phyloP scores from a whole-genome alignment of 2,113 vertebrate genomes.

The Salvelinus sp. region DNA sequence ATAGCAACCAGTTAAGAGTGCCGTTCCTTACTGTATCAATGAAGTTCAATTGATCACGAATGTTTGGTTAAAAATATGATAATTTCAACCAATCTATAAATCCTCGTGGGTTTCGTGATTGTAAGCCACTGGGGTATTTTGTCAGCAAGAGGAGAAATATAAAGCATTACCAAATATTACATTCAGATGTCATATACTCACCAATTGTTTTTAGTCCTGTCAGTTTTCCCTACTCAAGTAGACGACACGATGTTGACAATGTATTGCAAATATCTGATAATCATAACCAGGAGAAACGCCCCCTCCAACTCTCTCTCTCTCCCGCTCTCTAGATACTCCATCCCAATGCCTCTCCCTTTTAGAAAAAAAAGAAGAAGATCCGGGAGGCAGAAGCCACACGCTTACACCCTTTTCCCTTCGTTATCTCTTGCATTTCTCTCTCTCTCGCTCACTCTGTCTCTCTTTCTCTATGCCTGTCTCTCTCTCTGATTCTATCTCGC shows the following conservation, averaged over 20 bases:
- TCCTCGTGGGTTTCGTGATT: neutral
- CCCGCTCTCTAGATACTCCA: conserved; percentile 34
- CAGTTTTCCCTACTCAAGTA: conserved; percentile 52
- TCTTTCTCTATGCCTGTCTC: neutral
- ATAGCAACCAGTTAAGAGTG: neutral
- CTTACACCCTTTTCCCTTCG: conserved; percentile 61
- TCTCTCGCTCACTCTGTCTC: neutral
- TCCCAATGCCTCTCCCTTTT: conserved; percentile 31
- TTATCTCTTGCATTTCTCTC: conserved; percentile 55
- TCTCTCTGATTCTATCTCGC: conserved; percentile 13
- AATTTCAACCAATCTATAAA: conserved; percentile 15
- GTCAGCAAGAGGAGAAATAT: neutral
- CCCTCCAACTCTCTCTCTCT: conserved; percentile 55
- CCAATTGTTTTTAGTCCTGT: conserved; percentile 67
- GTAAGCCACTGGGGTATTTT: conserved; percentile 10
- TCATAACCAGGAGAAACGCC: conserved; percentile 64
- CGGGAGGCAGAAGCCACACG: conserved; percentile 44
- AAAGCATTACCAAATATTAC: neutral
- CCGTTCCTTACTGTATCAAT: neutral
- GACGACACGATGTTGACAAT: conserved; percentile 48
- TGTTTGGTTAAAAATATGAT: conserved; percentile 36
- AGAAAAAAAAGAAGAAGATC: conserved; percentile 54
- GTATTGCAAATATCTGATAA: conserved; percentile 63
- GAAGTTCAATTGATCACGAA: conserved; percentile 39
- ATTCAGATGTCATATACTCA: conserved; percentile 48